Evolutionary conservation across 2,888 invertebrate genomes (phyloP), one percentile per base, ranked within the genome.

Genomic region (Sussaba pulchella): DNA sequence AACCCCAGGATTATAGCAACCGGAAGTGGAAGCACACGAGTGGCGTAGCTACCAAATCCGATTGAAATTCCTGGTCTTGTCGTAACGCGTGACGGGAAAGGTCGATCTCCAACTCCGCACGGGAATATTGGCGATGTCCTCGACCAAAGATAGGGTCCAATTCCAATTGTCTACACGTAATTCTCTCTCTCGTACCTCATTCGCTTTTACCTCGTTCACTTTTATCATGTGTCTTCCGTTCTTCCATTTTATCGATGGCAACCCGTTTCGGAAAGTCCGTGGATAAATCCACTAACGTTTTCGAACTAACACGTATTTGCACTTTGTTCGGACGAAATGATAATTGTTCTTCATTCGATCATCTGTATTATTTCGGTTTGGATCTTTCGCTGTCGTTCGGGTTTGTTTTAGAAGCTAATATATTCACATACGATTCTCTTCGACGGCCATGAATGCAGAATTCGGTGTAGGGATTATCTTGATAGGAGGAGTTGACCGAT

Each of bases 21-120:
- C 39, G 24, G 39, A 14, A 21, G 26, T 36, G 8, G 36, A 12
- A 21, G 45, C 17, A 43, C 59, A 59, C n/a, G n/a, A 64, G 24
- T 26, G 47, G 19, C n/a, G 67, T 47, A 66, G 31, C 50, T 39
- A 47, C 6, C 26, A 54, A 67, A 63, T 14, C 4, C 66, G 67
- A 76, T 76, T 76, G 61, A 67, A 80, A 76, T 71, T 80, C 80
- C 76, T 72, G 52, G 67, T 67, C 19, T 72, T 54, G 24, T 67
- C 76, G 54, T 14, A 54, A 80, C 43, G 63, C 80, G 71, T 76
- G 76, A 80, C 67, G 61, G 54, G 71, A 80, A 80, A 80, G 72
- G 63, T 76, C 61, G 67, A 80, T 80, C 61, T 63, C 64, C 9
- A 52, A 21, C 52, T 41, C 12, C 12, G 24, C 14, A 14, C 24